Conservation (phyloP, 2,888 invertebrate genomes). For the Theretra japonica region DNA sequence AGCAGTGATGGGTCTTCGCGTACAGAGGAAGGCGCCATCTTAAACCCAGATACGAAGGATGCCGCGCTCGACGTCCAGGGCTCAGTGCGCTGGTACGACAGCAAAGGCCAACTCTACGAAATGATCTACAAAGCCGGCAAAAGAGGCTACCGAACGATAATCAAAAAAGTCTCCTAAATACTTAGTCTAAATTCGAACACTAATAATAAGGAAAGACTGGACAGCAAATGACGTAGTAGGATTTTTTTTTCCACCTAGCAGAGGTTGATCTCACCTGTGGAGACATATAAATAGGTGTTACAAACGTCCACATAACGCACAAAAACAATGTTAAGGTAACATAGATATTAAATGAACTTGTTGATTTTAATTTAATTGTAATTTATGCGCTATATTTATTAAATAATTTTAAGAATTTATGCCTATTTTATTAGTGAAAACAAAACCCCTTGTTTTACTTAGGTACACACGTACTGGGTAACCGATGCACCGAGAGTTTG, state of each 20-base stretch:
- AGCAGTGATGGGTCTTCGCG: slow-evolving; percentile 82
- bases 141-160: slow-evolving; percentile 77
- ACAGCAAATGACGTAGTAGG: slow-evolving; percentile 37
- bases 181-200: slow-evolving; percentile 31
- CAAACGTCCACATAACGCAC: background rate
- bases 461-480: too few species aligned
- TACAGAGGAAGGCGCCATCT: slow-evolving; percentile 75
- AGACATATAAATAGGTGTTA: background rate
- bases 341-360: background rate
- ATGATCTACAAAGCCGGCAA: slow-evolving; percentile 82
- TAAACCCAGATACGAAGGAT: slow-evolving; percentile 69
- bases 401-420: slow-evolving; percentile 17
- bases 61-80: slow-evolving; percentile 73
- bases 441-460: background rate
- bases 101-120: slow-evolving; percentile 77
- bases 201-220: slow-evolving; percentile 54
- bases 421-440: background rate
- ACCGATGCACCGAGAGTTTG: too few species aligned
- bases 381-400: slow-evolving; percentile 19
- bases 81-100: slow-evolving; percentile 77
- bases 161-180: slow-evolving; percentile 67
- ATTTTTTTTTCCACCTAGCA: background rate
- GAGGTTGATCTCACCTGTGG: background rate
- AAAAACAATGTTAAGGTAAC: background rate
- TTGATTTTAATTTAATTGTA: slow-evolving; percentile 35